Evolutionary conservation across 2,797 vertebrate genomes (phyloP).

Genomic region (Enteromius mattozi): DNA sequence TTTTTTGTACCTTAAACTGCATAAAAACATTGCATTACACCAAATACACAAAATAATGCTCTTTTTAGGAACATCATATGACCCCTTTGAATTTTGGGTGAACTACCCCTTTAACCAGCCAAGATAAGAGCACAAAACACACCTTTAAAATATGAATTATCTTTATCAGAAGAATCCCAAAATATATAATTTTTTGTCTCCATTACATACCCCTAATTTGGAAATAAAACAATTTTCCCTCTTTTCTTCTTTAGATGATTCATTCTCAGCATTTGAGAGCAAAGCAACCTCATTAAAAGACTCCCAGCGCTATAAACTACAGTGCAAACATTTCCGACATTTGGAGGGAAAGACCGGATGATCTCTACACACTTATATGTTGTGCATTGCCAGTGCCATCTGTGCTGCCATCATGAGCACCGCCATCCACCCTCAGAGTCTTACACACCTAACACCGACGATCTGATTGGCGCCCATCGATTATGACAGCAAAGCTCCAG

Average conservation of each 20-base stretch:
- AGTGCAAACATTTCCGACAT: slow-evolving; percentile 28
- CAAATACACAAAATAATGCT: too few relatives aligned
- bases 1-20: too few relatives aligned
- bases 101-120: neutral
- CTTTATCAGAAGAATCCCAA: neutral
- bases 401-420: slow-evolving; percentile 52
- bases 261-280: neutral
- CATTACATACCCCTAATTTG: neutral
- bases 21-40: too few relatives aligned
- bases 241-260: neutral
- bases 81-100: too few relatives aligned
- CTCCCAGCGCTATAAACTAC: neutral
- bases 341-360: slow-evolving; percentile 26
- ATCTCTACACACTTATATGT: slow-evolving; percentile 55
- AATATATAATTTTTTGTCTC: neutral
- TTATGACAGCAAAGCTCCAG: neutral
- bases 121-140: neutral
- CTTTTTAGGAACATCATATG: too few relatives aligned
- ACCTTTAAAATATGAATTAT: neutral
- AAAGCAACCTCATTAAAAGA: neutral
- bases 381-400: slow-evolving; percentile 53
- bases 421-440: slow-evolving; percentile 38
- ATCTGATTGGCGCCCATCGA: slow-evolving; percentile 10
- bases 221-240: neutral
- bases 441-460: slow-evolving; percentile 3